Base-by-base conservation (phyloP, 2,113 vertebrate species). In the Beaufortia kweichowensis region DNA sequence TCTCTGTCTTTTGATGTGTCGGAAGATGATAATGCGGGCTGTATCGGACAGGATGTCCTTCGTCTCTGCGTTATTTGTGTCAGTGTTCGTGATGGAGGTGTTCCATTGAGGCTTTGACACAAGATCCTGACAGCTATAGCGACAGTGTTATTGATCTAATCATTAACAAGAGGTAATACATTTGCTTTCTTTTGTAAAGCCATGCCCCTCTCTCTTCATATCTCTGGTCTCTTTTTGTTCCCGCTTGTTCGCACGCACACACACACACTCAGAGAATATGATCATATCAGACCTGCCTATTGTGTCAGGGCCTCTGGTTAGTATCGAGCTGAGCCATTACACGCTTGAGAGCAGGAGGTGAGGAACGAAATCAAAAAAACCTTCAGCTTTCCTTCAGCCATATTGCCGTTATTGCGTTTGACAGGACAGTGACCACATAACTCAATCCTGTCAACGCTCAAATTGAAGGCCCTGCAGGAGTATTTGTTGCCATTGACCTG, bases 361-460 rank as follows among this genome's bases (percentile, higher is more conserved):
- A 19, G 6, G 33, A 26, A 28, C 12, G 3, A 53, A 55, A 35
- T 39, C 60, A 68, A 82, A 57, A 75, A 78, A 86, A 77, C 72
- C 77, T 67, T 72, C 24, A 73, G 82, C 75, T 83, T 84, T 82
- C 84, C 57, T 76, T 79, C 69, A 68, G 35, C 75, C 79, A 83
- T 33, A 72, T 83, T 77, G 59, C 73, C 53, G 76, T 90, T 88
- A 90, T 90, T 89, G 82, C 83, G 60, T 86, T 79, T 86, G 89
- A 90, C 90, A 89, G 86, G 86, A 89, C 76, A 75, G 80, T 83
- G 85, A 82, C 88, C 85, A 83, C 85, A 87, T 87, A 88, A 86
- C 86, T 90, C 88, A 90, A 77, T 84, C 80, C 81, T 84, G 87
- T 89, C 88, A 83, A 55, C 79, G 75, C 83, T 82, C 83, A 86